A percentile compares a stretch with the other conserved stretches of the same genome.
Conservation (phyloP, 1,140 invertebrate species). For the Trinorchestia longiramus region DNA sequence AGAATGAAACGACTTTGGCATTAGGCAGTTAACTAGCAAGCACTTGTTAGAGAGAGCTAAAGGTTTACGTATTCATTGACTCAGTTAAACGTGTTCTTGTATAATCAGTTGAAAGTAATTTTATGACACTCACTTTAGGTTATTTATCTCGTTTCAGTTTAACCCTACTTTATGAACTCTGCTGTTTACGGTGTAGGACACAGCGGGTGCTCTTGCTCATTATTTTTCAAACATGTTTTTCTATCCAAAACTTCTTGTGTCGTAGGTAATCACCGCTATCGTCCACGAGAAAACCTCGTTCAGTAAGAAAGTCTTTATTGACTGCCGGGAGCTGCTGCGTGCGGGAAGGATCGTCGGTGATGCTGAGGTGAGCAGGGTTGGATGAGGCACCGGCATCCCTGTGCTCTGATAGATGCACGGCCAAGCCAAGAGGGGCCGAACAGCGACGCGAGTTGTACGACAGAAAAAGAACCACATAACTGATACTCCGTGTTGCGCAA, state of each 20-base stretch:
- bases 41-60: no score
- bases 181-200: not conserved
- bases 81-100: no score
- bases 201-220: not conserved
- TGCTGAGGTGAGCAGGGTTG: not conserved
- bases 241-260: not conserved
- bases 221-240: no score
- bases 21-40: no score
- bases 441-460: not conserved
- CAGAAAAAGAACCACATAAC: not conserved
- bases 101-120: no score
- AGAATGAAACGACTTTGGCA: no score
- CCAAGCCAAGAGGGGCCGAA: not conserved
- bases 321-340: not conserved
- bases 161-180: not conserved
- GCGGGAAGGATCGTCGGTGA: not conserved
- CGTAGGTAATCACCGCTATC: not conserved
- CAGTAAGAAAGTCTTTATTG: not conserved
- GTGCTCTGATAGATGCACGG: not conserved
- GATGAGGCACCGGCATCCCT: not conserved
- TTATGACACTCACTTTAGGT: no score
- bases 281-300: not conserved
- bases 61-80: no score
- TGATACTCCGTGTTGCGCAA: not conserved
- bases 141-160: no score